Evolutionary conservation across 2,888 invertebrate species (phyloP), one percentile per base, ranked within the genome.

Genomic region (Aleiodes testaceus): DNA sequence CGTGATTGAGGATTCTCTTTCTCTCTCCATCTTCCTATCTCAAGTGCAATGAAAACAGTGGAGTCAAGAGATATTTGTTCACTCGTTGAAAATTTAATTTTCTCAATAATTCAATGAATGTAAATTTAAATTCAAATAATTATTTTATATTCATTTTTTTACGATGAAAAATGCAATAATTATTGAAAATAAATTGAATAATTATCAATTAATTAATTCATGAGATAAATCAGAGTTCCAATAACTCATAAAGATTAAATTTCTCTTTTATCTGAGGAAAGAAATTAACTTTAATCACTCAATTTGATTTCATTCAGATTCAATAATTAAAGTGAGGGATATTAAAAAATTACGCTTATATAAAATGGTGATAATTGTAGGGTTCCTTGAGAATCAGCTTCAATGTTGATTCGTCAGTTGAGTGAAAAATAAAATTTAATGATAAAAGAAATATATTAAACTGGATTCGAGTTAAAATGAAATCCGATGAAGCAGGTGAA

Each of bases 401-500:
- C 42, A 14, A 36, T 36, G 16, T 16, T 30, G 12, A 59, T 50
- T 50, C 52, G 42, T 12, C 16, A 66, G 42, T 52, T 20, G 20
- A 7, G 5, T 22, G 18, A 18, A 30, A 50, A 14, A 42, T 42
- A 52, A 42, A n/a, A 12, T 16, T 12, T 42, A 36, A 45, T 26
- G 47, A 59, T 45, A 68, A 68, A 68, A 55, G 52, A 30, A 52
- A 50, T 36, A 47, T 14, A 30, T 44, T 59, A 22, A 26, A 45
- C 49, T 12, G 36, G 59, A 59, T 59, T 12, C 42, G 36, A 36
- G 59, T 59, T 18, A 42, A 30, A 55, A 47, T 49, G 18, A 53
- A 66, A 52, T 20, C 42, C 16, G 12, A 18, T 49, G 61, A 64
- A 68, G 73, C 73, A 72, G 73, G 72, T 72, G 72, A 73, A 69